Base-by-base conservation (phyloP, 2,113 vertebrate species). In the Elephantulus edwardii region DNA sequence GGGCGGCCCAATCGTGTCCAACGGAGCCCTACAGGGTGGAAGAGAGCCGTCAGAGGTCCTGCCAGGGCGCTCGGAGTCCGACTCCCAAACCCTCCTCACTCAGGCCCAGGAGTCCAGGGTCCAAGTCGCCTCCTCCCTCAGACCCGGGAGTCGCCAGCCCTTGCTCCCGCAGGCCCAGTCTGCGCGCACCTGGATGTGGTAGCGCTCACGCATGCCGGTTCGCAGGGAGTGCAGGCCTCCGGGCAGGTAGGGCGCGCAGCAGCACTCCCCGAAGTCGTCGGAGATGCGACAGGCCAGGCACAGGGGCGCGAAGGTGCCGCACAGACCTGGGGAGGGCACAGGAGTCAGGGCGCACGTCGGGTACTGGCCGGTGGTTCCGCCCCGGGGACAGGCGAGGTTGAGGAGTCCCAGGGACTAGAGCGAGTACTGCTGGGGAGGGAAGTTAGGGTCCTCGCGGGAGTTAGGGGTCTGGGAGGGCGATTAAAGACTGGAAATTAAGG, bases 151-250 rank as follows among this genome's bases (percentile, higher is more conserved):
- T 38, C 12, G 94, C 44, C 97, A 66, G 16, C 60, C 77, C 97
- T 50, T 64, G 94, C 28, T 88, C 95, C 22, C 72, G 95, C 6
- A 28, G 66, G 64, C 6, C 8, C 4, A n/a, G 14, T 54, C 30
- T 8, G 96, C 95, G 94, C 35, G 64, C 93, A 97, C 97, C 96
- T 95, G 79, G 79, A 97, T 97, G 85, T 42, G 95, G n/a, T 96
- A 96, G 87, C 98, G 98, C 98, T 98, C 98, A 62, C 97, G 97
- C 95, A 98, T 98, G 97, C 98, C 98, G 42, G 98, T 99, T 97
- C 98, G 98, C 85, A 97, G 92, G 75, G 97, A 98, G 96, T 98
- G 97, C 97, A 98, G 96, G 95, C 98, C 98, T 93, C 98, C 98
- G 76, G 98, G 98, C 96, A 98, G 96, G 82, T 96, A 98, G 91